Conservation (phyloP, 2,797 vertebrate genomes). For the Melopsittacus undulatus region DNA sequence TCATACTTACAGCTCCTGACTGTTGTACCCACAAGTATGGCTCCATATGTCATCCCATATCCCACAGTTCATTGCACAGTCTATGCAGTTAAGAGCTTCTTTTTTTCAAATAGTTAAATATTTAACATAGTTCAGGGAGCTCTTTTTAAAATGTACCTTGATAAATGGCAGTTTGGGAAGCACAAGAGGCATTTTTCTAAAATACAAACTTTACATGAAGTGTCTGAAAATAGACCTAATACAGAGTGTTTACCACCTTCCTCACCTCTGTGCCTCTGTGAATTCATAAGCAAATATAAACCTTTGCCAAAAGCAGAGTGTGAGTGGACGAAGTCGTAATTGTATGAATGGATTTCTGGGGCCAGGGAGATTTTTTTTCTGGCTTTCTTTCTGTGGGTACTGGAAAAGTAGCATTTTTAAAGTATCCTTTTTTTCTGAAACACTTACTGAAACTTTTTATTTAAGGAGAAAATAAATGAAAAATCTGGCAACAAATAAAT, state of each 20-base stretch:
- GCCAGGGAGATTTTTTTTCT: background rate
- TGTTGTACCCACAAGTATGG: background rate
- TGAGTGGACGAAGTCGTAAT: background rate
- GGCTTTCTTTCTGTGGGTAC: background rate
- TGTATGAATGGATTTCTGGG: background rate
- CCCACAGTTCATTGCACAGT: background rate
- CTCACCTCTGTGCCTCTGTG: background rate
- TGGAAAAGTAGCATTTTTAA: background rate
- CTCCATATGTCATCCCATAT: background rate
- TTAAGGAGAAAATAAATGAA: background rate
- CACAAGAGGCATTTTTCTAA: background rate
- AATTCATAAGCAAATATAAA: background rate
- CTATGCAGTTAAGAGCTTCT: background rate
- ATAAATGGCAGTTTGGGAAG: background rate
- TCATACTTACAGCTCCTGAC: background rate
- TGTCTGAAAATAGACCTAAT: background rate
- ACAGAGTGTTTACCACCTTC: background rate
- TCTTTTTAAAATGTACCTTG: background rate
- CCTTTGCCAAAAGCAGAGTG: background rate
- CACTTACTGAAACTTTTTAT: background rate
- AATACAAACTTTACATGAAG: background rate
- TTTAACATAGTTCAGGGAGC: background rate
- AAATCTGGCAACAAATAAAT: background rate
- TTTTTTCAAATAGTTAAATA: background rate
- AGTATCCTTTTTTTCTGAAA: background rate